Evolutionary conservation across 2,888 invertebrate genomes (phyloP).

Genomic region (Ennomos fuscantarius): DNA sequence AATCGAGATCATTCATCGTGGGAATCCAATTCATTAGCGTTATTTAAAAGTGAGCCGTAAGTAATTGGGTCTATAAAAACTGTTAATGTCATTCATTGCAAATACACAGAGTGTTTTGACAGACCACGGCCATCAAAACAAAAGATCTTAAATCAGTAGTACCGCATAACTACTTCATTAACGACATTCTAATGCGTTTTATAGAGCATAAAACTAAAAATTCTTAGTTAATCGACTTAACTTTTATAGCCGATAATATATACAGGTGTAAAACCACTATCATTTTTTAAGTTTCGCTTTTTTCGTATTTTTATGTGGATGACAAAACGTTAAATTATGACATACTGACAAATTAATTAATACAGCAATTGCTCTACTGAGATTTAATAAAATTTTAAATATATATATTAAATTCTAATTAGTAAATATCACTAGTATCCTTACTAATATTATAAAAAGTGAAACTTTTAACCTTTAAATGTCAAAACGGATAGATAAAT

Average conservation of each 20-base stretch:
- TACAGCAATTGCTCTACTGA: no score
- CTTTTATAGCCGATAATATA: conserved; percentile 15
- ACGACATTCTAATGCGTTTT: conserved; percentile 16
- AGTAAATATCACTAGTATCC: no score
- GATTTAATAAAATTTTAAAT: no score
- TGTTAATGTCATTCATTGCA: conserved; percentile 40
- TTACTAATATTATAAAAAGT: no score
- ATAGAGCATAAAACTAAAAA: conserved; percentile 16
- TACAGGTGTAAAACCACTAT: conserved; percentile 2
- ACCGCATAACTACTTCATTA: conserved; percentile 5
- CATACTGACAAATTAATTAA: no score
- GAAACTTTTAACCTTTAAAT: no score
- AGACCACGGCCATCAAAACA: conserved; percentile 20
- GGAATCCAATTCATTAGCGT: conserved; percentile 55
- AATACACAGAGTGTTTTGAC: conserved; percentile 28
- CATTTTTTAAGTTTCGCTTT: no score
- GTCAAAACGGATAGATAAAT: no score
- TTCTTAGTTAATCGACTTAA: conserved; percentile 13
- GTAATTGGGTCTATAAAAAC: conserved; percentile 52
- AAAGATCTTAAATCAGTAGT: conserved; percentile 27
- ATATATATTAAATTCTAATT: no score
- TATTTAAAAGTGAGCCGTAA: conserved; percentile 46
- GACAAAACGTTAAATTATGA: no score
- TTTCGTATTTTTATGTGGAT: conserved; percentile 8
- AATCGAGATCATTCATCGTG: conserved; percentile 46